These are phyloP conservation scores for Elephas maximus DNA, from an alignment of 2,113 vertebrate genomes.

Conservation along the genomic window DNA sequence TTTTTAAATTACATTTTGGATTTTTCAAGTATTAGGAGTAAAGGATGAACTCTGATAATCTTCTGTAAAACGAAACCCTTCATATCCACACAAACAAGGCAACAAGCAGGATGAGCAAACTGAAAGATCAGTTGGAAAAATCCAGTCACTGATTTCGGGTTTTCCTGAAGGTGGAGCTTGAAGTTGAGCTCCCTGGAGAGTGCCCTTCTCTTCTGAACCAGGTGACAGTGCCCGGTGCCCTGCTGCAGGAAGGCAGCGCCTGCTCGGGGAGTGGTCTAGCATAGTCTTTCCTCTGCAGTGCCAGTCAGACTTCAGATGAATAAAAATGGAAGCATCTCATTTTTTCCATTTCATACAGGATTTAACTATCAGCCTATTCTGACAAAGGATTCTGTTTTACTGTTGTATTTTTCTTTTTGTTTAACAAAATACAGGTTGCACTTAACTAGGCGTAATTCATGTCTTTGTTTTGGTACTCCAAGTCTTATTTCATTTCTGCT, in stretches of 20 bases:
- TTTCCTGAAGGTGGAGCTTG: conserved; percentile 45
- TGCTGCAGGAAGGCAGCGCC: background rate
- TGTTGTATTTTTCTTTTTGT: conserved; percentile 52
- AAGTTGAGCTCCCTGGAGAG: background rate
- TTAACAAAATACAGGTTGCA: conserved; percentile 35
- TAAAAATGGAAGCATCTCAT: background rate
- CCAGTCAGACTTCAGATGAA: background rate
- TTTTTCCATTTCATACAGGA: conserved; percentile 39
- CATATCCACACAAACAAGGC: background rate
- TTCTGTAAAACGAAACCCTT: conserved; percentile 38
- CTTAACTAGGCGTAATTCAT: conserved; percentile 39
- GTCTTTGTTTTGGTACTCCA: conserved; percentile 17
- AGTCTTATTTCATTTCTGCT: conserved; percentile 52
- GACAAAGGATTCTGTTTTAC: conserved; percentile 20
- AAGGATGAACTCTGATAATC: conserved; percentile 52
- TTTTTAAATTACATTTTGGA: background rate
- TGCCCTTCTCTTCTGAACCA: background rate
- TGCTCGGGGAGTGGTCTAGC: background rate
- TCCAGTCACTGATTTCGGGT: background rate
- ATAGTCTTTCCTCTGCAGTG: background rate
- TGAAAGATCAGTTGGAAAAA: conserved; percentile 15
- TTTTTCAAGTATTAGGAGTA: conserved; percentile 58
- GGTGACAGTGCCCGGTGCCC: background rate
- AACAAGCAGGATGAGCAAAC: background rate
- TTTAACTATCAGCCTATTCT: background rate